Conservation (phyloP, 2,797 vertebrate species). For the Silurus aristotelis region DNA sequence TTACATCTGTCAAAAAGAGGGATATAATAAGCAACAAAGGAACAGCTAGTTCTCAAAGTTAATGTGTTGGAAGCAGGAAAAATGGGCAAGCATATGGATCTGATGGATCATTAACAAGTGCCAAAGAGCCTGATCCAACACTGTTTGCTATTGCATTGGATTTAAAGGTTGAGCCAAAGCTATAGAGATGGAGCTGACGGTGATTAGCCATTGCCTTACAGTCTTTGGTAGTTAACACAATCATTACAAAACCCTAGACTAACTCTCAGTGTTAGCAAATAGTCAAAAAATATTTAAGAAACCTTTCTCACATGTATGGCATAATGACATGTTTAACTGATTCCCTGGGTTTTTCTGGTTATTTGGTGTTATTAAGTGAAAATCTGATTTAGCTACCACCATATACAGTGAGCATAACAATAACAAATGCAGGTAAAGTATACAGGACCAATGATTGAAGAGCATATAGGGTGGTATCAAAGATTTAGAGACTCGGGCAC, state of each 20-base stretch:
- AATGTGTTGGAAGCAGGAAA: too few relatives aligned
- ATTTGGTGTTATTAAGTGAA: neutral
- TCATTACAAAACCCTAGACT: neutral
- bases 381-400: neutral
- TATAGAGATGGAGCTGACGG: neutral
- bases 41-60: too few relatives aligned
- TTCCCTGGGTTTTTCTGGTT: neutral
- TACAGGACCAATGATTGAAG: neutral
- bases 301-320: neutral
- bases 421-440: neutral
- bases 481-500: too few relatives aligned
- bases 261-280: neutral
- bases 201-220: neutral
- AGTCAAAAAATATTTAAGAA: neutral
- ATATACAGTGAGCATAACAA: neutral
- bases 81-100: too few relatives aligned
- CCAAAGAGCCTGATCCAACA: too few relatives aligned
- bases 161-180: too few relatives aligned
- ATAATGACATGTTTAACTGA: neutral
- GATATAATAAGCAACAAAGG: too few relatives aligned
- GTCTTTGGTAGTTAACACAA: neutral
- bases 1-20: too few relatives aligned
- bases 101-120: too few relatives aligned
- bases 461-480: neutral
- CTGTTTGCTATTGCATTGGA: too few relatives aligned